Conservation (phyloP, 2,797 vertebrate genomes). For the Muscicapa striata region DNA sequence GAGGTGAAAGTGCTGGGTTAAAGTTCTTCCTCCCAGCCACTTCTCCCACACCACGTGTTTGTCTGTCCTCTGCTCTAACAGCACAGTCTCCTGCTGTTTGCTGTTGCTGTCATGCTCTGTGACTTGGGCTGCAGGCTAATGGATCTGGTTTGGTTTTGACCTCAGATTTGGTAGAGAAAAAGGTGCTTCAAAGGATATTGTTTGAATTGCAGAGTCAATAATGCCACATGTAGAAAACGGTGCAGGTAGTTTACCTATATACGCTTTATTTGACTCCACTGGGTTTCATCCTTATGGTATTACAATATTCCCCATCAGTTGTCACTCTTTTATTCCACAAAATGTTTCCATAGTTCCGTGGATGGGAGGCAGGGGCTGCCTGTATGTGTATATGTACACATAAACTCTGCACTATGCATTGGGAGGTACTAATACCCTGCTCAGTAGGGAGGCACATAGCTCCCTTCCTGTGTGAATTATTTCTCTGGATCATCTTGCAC, state of each 20-base stretch:
- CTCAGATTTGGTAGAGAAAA: background rate
- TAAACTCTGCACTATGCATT: background rate
- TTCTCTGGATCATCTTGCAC: background rate
- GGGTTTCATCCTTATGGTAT: background rate
- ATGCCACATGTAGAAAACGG: background rate
- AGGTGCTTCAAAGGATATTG: background rate
- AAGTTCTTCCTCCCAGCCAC: background rate
- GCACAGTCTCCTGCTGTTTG: background rate
- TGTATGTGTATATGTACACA: fast-evolving
- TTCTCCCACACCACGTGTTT: background rate
- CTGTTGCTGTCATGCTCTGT: background rate
- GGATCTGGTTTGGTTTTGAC: fast-evolving
- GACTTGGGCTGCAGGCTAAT: background rate
- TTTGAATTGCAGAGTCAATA: background rate
- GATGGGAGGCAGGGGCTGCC: background rate
- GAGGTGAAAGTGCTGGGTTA: background rate
- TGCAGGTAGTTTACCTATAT: background rate
- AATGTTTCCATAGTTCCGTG: background rate
- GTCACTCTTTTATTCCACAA: background rate
- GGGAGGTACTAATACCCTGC: background rate
- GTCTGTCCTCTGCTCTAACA: background rate
- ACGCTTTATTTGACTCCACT: background rate
- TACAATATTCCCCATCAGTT: background rate
- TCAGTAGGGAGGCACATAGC: fast-evolving
- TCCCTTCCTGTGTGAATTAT: background rate